Conservation (phyloP, 1,140 invertebrate species). For the Cyclargus thomasi region DNA sequence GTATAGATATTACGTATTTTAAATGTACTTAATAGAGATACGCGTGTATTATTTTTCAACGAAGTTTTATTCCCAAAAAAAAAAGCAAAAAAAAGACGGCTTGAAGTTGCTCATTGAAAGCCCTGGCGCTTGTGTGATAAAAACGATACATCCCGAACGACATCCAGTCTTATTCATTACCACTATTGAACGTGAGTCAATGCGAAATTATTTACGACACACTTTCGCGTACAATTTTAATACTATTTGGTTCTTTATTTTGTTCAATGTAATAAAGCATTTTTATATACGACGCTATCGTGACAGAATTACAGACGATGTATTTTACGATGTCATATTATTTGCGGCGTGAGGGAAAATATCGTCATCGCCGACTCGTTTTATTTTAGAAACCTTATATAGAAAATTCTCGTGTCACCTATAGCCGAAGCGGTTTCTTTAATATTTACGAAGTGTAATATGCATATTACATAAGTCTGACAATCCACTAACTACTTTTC, state of each 20-base stretch:
- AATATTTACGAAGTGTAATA: no score
- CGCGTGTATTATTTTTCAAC: no score
- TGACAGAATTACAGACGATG: background rate
- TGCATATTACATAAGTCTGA: no score
- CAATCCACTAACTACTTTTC: no score
- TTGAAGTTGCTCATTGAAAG: background rate
- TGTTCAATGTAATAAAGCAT: background rate
- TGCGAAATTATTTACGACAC: slow-evolving; percentile 1
- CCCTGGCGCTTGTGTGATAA: background rate
- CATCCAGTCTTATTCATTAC: slow-evolving; percentile 13
- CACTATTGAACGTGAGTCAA: slow-evolving; percentile 1
- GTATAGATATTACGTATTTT: no score
- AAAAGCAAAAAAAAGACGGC: background rate
- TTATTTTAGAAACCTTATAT: background rate
- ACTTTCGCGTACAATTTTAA: slow-evolving; percentile 2
- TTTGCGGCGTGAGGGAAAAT: background rate
- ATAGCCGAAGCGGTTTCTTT: no score
- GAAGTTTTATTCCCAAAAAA: no score
- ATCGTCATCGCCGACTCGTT: background rate
- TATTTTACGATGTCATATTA: background rate
- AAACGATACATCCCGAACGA: background rate
- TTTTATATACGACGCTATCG: slow-evolving; percentile 1
- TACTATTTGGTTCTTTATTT: background rate
- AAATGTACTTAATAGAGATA: no score
- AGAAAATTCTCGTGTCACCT: no score